A percentile compares a stretch with the other conserved stretches of the same genome.
These are phyloP conservation scores for Lepidonotus clava DNA, from an alignment of 2,888 invertebrate species.

Conservation along the genomic window DNA sequence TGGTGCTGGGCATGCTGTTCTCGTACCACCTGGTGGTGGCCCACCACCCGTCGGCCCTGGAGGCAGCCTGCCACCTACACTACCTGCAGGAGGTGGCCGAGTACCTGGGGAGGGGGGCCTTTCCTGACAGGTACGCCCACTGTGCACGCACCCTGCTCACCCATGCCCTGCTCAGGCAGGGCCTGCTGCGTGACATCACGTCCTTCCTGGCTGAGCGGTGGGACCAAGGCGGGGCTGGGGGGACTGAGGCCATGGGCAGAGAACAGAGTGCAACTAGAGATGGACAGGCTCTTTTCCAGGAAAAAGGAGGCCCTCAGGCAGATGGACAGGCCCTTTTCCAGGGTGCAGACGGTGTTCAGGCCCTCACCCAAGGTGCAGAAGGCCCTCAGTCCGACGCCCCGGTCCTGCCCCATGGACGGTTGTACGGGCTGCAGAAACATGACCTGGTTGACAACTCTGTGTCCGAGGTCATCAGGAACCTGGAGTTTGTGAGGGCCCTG, in stretches of 20 bases:
- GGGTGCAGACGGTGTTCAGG: too few species aligned
- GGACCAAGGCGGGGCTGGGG: too few species aligned
- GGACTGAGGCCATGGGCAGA: too few species aligned
- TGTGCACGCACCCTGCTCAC: not conserved
- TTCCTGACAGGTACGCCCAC: not conserved
- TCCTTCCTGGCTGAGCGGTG: too few species aligned
- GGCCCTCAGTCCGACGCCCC: too few species aligned
- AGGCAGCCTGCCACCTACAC: not conserved
- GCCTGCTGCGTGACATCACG: not conserved
- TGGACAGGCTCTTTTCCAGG: too few species aligned
- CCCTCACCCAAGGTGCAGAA: too few species aligned
- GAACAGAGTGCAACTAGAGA: too few species aligned
- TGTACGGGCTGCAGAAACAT: not conserved
- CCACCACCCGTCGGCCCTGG: not conserved
- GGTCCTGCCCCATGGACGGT: not conserved
- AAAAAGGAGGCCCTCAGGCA: too few species aligned
- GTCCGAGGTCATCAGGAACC: not conserved
- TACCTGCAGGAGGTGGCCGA: not conserved
- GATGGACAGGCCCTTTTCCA: too few species aligned
- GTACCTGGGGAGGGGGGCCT: not conserved
- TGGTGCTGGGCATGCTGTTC: not conserved
- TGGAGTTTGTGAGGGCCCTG: not conserved
- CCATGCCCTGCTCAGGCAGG: not conserved
- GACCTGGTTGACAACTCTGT: conserved; percentile 7
- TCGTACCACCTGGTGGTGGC: not conserved